A percentile compares a stretch with the other conserved stretches of the same genome.
Evolutionary conservation across 2,113 vertebrate genomes (phyloP).

Genomic region (Apodemus speciosus): DNA sequence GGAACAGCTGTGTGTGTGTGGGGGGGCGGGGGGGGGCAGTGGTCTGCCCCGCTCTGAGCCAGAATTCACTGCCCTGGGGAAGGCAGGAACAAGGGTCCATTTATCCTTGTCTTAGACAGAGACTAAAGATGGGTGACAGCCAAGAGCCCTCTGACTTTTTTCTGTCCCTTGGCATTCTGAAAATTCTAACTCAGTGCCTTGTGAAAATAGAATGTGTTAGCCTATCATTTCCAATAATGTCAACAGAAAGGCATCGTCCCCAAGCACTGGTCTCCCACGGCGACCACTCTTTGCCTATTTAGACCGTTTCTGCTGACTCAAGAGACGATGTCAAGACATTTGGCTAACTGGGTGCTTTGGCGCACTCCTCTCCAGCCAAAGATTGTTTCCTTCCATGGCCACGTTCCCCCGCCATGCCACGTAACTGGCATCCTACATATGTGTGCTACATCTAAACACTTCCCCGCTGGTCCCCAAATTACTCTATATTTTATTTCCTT

Average conservation of each 20-base stretch:
- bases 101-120: conserved; percentile 4
- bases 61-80: not conserved
- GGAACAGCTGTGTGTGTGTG: not conserved
- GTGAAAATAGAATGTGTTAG: not conserved
- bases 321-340: not conserved
- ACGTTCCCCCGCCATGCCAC: not conserved
- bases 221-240: conserved; percentile 7
- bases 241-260: not conserved
- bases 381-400: not conserved
- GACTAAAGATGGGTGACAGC: not conserved
- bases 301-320: not conserved
- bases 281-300: not conserved
- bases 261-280: not conserved
- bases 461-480: not conserved
- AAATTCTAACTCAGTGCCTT: not conserved
- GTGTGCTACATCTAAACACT: not conserved
- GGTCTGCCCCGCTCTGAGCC: not conserved
- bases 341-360: not conserved
- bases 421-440: not conserved
- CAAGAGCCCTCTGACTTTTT: conserved; percentile 38
- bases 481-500: not conserved
- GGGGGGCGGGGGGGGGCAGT: not conserved
- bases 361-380: not conserved
- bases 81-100: not conserved
- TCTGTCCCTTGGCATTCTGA: conserved; percentile 31